phyloP scores from a whole-genome alignment of 1,140 invertebrate species.

The Drosophila tsacasi region DNA sequence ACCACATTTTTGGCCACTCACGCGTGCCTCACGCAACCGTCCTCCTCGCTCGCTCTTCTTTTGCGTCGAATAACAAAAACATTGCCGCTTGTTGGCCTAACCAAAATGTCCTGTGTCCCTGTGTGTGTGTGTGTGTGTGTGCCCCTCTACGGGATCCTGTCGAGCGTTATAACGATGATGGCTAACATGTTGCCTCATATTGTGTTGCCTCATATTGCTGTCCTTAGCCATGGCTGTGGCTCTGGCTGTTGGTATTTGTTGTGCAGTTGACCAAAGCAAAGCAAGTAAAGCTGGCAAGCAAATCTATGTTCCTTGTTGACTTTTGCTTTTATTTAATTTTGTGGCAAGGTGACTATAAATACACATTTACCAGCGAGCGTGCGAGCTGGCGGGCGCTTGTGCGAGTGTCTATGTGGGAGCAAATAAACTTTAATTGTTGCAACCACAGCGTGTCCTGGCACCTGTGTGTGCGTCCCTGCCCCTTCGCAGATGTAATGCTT shows the following conservation, averaged over 20 bases:
- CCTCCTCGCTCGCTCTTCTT: conserved; percentile 2
- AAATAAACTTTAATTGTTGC: conserved; percentile 84
- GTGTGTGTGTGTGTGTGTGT: conserved; percentile 21
- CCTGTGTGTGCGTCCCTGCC: conserved; percentile 57
- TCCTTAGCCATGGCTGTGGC: conserved; percentile 18
- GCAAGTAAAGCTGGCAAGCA: conserved; percentile 71
- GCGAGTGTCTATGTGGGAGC: conserved; percentile 61
- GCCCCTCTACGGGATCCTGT: conserved; percentile 52
- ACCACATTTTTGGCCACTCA: background rate
- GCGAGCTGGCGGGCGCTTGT: background rate
- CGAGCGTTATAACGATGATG: conserved; percentile 77
- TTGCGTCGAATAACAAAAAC: conserved; percentile 37
- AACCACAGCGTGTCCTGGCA: conserved; percentile 77
- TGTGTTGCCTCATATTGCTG: conserved; percentile 37
- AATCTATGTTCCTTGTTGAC: conserved; percentile 82
- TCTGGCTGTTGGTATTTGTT: conserved; percentile 52
- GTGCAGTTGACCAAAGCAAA: conserved; percentile 73
- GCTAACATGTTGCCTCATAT: conserved; percentile 66
- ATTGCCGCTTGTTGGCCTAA: conserved; percentile 10
- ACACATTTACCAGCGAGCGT: conserved; percentile 56
- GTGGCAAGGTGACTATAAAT: conserved; percentile 81
- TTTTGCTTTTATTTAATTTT: conserved; percentile 84
- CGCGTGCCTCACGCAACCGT: conserved; percentile 47
- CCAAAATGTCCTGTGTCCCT: conserved; percentile 38
- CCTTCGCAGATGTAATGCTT: conserved; percentile 75